Percentiles rank a stretch among this genome's conserved stretches.
These are phyloP conservation scores for Trachymyrmex septentrionalis DNA, from an alignment of 1,140 invertebrate genomes.

Conservation along the genomic window DNA sequence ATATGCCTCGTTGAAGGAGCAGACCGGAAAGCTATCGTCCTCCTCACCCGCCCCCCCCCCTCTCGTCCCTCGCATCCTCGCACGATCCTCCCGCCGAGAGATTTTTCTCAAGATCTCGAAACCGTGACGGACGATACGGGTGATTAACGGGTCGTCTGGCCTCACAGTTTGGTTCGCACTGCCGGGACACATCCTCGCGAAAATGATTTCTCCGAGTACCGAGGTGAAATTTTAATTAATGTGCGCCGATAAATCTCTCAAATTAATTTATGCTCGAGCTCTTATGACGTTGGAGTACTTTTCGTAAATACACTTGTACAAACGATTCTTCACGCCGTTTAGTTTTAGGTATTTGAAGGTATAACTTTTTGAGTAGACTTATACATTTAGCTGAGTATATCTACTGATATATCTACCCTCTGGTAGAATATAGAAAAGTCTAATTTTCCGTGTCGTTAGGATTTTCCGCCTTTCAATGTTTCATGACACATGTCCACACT, in stretches of 20 bases:
- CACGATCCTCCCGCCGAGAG: conserved; percentile 41
- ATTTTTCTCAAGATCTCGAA: conserved; percentile 74
- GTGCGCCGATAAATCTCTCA: background rate
- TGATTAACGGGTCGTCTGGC: conserved; percentile 38
- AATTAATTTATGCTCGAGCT: conserved; percentile 33
- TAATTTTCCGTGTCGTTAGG: background rate
- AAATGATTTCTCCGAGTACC: conserved; percentile 4
- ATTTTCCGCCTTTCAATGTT: conserved; percentile 7
- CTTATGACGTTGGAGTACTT: background rate
- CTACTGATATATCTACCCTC: background rate
- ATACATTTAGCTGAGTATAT: background rate
- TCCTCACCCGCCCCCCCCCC: too few species aligned
- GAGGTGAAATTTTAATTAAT: conserved; percentile 35
- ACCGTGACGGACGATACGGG: conserved; percentile 37
- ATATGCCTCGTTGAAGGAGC: conserved; percentile 73
- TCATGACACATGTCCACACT: background rate
- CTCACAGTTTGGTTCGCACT: conserved; percentile 15
- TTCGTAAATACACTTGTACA: too few species aligned
- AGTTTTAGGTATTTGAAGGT: background rate
- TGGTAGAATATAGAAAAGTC: background rate
- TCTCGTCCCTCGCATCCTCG: conserved; percentile 5
- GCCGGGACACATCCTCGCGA: background rate
- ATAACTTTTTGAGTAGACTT: background rate
- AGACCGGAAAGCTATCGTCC: conserved; percentile 59
- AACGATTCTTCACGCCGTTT: background rate